Evolutionary conservation across 2,113 vertebrate genomes (phyloP).

Genomic region (Aix galericulata): DNA sequence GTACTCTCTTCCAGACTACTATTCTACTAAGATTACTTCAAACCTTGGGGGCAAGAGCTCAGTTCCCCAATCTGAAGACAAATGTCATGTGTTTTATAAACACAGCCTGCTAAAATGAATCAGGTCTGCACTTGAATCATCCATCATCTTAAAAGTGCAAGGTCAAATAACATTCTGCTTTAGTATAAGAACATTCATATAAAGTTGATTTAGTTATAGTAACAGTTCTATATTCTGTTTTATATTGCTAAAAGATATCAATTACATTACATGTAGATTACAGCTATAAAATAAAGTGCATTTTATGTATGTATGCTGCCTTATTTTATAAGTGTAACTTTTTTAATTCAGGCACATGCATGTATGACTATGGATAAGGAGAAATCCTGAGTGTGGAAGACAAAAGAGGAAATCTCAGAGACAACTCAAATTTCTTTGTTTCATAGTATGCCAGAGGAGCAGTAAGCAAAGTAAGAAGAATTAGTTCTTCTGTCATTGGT

Average conservation of each 20-base stretch:
- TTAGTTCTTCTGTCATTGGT: background rate
- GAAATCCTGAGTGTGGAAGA: background rate
- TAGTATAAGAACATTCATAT: background rate
- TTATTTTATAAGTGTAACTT: background rate
- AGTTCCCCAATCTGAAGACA: background rate
- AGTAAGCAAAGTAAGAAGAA: background rate
- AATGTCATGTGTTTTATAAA: background rate
- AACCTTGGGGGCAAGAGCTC: background rate
- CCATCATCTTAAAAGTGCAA: background rate
- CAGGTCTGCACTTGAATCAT: background rate
- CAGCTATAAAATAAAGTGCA: background rate
- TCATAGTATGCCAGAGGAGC: background rate
- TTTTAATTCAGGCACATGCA: background rate
- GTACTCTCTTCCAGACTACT: background rate
- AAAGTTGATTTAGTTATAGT: constrained; percentile 7
- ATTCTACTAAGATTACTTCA: background rate
- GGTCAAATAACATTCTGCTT: constrained; percentile 25
- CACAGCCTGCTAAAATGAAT: background rate
- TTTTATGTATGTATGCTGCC: background rate
- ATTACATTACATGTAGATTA: background rate
- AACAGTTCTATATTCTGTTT: background rate
- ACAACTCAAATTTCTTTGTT: background rate
- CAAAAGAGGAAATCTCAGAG: background rate
- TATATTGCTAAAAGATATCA: background rate
- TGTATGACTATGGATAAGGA: background rate